Conservation (phyloP, 1,140 invertebrate species). For the Drosophila baimaii region DNA sequence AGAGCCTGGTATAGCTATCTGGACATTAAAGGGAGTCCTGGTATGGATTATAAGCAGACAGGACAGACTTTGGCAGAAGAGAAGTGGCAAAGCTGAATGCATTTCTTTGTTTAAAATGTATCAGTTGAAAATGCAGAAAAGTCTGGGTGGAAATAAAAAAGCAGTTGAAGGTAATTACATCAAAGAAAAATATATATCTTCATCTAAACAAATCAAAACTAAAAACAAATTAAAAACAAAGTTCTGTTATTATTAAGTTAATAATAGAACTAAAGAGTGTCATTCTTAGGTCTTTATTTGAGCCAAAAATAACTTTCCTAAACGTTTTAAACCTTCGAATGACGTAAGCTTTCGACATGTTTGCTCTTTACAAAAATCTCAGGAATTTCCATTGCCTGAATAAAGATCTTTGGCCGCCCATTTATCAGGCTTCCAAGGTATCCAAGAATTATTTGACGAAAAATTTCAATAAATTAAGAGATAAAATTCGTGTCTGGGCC, state of each 20-base stretch:
- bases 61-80: no score
- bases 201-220: no score
- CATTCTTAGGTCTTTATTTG: rapidly evolving
- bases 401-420: conserved; percentile 5
- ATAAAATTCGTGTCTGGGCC: conserved; percentile 17
- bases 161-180: no score
- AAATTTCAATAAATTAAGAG: conserved; percentile 44
- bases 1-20: conserved; percentile 12
- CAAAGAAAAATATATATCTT: no score
- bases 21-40: conserved; percentile 18
- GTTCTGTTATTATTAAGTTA: neutral
- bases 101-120: neutral
- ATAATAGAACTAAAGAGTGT: neutral
- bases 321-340: neutral
- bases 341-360: neutral
- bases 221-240: neutral
- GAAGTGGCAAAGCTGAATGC: neutral
- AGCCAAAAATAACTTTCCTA: neutral
- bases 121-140: no score
- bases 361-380: neutral
- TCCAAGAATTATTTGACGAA: conserved; percentile 32
- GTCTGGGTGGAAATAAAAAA: no score
- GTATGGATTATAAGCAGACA: neutral
- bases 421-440: conserved; percentile 41
- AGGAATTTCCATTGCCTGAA: conserved; percentile 16